These are phyloP conservation scores for Mormyrops boulengeri DNA, from an alignment of 2,797 vertebrate genomes.

Conservation along the genomic window DNA sequence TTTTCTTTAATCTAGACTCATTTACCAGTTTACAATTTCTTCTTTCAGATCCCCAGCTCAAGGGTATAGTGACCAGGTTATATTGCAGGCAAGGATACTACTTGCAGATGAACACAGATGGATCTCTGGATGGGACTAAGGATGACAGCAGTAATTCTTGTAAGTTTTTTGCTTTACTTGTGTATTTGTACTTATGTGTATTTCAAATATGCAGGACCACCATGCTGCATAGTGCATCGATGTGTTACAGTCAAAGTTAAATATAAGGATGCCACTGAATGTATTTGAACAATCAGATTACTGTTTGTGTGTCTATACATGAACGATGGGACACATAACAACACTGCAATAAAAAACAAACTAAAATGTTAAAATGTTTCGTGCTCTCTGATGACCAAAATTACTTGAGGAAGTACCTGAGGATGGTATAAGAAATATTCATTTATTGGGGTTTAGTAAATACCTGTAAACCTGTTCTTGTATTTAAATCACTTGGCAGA, in stretches of 20 bases:
- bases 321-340: neutral
- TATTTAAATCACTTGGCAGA: neutral
- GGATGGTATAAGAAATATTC: neutral
- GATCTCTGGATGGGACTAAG: slow-evolving; percentile 99
- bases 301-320: neutral
- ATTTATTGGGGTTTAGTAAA: neutral
- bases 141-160: slow-evolving; percentile 99
- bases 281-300: neutral
- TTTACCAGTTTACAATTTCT: neutral
- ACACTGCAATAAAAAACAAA: neutral
- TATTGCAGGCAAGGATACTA: slow-evolving; percentile 99
- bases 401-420: neutral
- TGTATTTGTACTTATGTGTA: neutral
- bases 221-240: neutral
- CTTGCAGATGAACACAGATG: slow-evolving; percentile 99
- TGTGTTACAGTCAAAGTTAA: neutral
- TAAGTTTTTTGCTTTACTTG: slow-evolving; percentile 52
- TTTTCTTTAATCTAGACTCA: neutral
- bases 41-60: slow-evolving; percentile 97
- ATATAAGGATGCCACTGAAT: neutral
- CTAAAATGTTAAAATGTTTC: neutral
- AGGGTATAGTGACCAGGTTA: slow-evolving; percentile 99
- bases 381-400: neutral
- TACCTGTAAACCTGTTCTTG: neutral
- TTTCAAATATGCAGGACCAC: neutral